Percentiles rank a stretch among this genome's conserved stretches.
phyloP scores from a whole-genome alignment of 2,113 vertebrate genomes.

The Sitta europaea region DNA sequence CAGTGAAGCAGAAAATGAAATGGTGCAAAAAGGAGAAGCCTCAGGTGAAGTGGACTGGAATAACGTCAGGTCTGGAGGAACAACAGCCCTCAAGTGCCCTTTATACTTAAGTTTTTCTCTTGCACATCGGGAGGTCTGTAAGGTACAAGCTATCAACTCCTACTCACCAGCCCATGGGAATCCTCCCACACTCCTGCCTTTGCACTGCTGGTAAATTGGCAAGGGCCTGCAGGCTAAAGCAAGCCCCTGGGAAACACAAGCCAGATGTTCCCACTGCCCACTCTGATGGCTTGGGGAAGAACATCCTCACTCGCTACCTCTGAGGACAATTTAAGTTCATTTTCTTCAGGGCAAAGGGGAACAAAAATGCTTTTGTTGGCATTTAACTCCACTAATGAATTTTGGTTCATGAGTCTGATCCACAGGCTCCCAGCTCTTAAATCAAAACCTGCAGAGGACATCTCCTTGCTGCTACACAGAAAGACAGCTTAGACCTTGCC shows the following conservation, averaged over 20 bases:
- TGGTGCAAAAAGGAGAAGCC: neutral
- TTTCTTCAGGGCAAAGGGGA: neutral
- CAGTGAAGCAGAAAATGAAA: slow-evolving; percentile 30
- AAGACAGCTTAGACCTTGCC: neutral
- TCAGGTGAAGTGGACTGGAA: slow-evolving; percentile 4
- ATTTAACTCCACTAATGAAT: neutral
- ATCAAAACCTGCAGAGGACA: neutral
- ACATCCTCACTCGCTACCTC: neutral
- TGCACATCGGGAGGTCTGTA: neutral
- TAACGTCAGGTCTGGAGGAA: neutral
- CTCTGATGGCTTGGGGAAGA: neutral
- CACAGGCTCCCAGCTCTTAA: neutral
- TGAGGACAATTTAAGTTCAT: neutral
- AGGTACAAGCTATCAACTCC: neutral
- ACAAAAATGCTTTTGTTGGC: neutral
- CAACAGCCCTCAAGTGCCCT: neutral
- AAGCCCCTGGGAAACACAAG: neutral
- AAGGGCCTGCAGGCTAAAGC: neutral
- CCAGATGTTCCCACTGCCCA: neutral
- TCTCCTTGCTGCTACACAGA: neutral
- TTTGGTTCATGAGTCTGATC: neutral
- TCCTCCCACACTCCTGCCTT: neutral
- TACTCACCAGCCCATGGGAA: neutral
- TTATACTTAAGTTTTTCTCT: neutral
- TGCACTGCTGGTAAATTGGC: neutral